phyloP scores from a whole-genome alignment of 2,888 invertebrate species.

The Lamproptera curius region DNA sequence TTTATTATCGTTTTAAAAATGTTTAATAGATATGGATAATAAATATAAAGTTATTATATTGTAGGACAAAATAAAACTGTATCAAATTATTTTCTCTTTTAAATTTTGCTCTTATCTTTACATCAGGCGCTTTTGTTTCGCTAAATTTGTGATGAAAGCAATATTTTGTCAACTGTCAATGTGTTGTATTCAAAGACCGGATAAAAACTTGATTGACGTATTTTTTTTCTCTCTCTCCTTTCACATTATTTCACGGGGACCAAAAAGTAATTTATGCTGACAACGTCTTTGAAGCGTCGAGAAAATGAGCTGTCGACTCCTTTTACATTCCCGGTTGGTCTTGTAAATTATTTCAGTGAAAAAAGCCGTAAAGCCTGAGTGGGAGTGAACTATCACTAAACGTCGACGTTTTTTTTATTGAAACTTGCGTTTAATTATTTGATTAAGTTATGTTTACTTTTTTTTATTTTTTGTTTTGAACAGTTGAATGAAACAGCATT shows the following conservation, averaged over 20 bases:
- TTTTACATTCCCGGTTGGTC: constrained; percentile 9
- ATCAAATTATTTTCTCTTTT: no score
- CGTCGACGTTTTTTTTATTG: no score
- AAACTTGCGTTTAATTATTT: no score
- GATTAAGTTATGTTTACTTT: no score
- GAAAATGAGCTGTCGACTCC: constrained; percentile 9
- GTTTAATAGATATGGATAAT: no score
- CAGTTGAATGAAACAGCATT: no score
- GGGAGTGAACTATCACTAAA: background rate
- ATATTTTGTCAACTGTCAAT: background rate
- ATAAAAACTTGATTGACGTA: constrained; percentile 4
- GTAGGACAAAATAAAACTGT: no score
- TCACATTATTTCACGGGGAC: constrained; percentile 4
- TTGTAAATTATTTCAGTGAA: constrained; percentile 11
- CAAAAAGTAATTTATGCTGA: constrained; percentile 10
- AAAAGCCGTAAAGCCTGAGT: no score
- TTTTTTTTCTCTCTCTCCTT: no score
- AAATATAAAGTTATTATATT: no score
- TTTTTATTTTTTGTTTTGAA: no score
- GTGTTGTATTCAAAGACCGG: background rate
- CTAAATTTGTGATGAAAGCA: background rate
- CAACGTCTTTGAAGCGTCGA: constrained; percentile 15
- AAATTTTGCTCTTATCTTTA: background rate
- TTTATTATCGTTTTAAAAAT: no score
- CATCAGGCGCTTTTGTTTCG: background rate